Conservation (phyloP, 2,113 vertebrate genomes). For the Eulacestoma nigropectus region DNA sequence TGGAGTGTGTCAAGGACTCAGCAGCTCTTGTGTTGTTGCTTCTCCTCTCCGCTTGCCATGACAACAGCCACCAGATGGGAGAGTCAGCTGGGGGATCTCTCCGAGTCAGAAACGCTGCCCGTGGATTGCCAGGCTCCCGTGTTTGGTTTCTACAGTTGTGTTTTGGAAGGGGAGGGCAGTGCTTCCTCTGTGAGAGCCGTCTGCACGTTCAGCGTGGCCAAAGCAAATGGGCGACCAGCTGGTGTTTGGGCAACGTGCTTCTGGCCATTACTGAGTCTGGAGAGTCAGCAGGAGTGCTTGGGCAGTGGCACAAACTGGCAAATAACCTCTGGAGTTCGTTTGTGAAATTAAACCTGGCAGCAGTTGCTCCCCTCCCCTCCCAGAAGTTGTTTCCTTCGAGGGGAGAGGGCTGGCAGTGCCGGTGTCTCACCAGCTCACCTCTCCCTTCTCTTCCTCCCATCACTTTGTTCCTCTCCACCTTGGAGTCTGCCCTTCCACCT, state of each 20-base stretch:
- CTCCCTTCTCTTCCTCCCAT: neutral
- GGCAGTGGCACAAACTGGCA: neutral
- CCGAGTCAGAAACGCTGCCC: neutral
- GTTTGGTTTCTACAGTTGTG: neutral
- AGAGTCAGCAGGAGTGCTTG: neutral
- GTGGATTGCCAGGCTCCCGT: neutral
- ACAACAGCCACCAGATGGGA: neutral
- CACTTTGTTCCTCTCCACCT: accelerated
- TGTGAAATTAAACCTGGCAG: neutral
- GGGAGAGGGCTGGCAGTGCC: neutral
- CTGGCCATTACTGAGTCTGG: neutral
- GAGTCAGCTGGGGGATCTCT: neutral
- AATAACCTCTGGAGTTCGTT: neutral
- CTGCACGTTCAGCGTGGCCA: accelerated
- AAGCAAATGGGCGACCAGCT: neutral
- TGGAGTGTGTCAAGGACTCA: constrained; percentile 17
- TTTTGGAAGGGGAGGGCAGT: neutral
- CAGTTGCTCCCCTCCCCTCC: neutral
- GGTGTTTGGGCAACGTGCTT: neutral
- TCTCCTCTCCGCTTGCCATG: neutral
- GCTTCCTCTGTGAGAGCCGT: neutral
- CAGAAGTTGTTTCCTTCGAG: neutral
- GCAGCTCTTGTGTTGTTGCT: neutral
- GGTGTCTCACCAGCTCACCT: neutral
- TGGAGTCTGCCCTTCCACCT: neutral